Percentiles rank a stretch among this genome's conserved stretches.
These are phyloP conservation scores for Nomada lathburiana DNA, from an alignment of 2,888 invertebrate genomes.

Conservation along the genomic window DNA sequence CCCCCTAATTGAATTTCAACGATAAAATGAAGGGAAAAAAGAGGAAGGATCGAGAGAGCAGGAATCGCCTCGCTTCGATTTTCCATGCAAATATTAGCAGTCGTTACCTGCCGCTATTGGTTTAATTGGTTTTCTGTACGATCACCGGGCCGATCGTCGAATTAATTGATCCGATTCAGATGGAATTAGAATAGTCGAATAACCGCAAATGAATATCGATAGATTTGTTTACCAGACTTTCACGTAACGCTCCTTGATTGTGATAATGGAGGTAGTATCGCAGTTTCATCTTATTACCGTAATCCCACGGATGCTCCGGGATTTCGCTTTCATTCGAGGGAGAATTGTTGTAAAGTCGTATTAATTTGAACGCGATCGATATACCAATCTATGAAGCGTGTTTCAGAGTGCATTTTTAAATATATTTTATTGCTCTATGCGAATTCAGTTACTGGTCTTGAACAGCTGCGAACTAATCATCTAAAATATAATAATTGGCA, in stretches of 20 bases:
- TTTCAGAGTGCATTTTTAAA: background rate
- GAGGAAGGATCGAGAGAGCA: conserved; percentile 1
- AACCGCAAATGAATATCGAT: conserved; percentile 62
- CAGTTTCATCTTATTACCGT: conserved; percentile 11
- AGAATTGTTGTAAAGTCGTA: background rate
- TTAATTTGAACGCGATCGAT: conserved; percentile 7
- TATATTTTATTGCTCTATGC: background rate
- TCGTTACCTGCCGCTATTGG: conserved; percentile 39
- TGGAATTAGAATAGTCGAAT: conserved; percentile 53
- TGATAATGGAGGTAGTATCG: conserved; percentile 33
- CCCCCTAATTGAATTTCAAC: conserved; percentile 36
- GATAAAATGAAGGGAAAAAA: background rate
- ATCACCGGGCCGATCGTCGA: conserved; percentile 43
- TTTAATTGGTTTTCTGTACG: conserved; percentile 63
- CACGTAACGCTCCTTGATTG: background rate
- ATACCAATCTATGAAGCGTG: background rate
- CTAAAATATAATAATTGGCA: no score
- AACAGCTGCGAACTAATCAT: no score
- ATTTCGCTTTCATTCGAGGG: background rate
- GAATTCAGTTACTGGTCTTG: background rate
- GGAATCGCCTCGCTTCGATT: conserved; percentile 38
- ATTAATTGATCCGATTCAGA: conserved; percentile 57
- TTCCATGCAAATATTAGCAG: conserved; percentile 51
- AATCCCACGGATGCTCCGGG: background rate
- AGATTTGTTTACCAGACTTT: conserved; percentile 54